phyloP scores from a whole-genome alignment of 2,113 vertebrate species.

The Peromyscus polionotus region DNA sequence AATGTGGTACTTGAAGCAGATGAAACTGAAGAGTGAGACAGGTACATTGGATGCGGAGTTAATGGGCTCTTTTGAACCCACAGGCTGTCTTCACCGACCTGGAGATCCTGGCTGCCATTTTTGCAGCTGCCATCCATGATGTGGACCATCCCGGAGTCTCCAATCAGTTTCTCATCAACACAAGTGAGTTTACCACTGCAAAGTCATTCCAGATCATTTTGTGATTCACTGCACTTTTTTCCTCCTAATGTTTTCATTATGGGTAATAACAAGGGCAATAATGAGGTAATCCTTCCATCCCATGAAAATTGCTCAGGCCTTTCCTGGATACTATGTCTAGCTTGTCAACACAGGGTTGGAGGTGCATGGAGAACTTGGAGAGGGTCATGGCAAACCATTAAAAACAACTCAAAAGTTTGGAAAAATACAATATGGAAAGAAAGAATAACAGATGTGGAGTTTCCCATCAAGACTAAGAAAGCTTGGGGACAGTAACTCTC shows the following conservation, averaged over 20 bases:
- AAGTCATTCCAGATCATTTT: slow-evolving; percentile 28
- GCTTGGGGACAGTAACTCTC: neutral
- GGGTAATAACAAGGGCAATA: slow-evolving; percentile 62
- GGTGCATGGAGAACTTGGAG: slow-evolving; percentile 32
- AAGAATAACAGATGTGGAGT: slow-evolving; percentile 64
- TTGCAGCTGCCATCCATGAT: slow-evolving; percentile 98
- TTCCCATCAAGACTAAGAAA: slow-evolving; percentile 4
- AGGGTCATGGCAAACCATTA: slow-evolving; percentile 62
- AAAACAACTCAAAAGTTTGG: slow-evolving; percentile 53
- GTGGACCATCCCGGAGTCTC: slow-evolving; percentile 99
- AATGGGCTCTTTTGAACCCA: slow-evolving; percentile 1
- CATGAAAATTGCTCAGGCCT: slow-evolving; percentile 41
- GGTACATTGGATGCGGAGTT: neutral
- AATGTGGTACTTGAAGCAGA: neutral
- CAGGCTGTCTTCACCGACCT: slow-evolving; percentile 98
- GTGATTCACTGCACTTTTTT: slow-evolving; percentile 54
- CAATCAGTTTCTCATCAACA: slow-evolving; percentile 99
- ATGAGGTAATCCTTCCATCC: slow-evolving; percentile 77
- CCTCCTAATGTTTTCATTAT: slow-evolving; percentile 76
- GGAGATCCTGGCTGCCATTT: slow-evolving; percentile 98
- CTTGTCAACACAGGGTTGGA: slow-evolving; percentile 55
- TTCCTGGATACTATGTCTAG: slow-evolving; percentile 73
- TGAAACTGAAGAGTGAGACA: neutral
- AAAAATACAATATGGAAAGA: slow-evolving; percentile 59
- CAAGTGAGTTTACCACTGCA: slow-evolving; percentile 91